Evolutionary conservation across 2,797 vertebrate genomes (phyloP).

Genomic region (Acanthurus tractus): DNA sequence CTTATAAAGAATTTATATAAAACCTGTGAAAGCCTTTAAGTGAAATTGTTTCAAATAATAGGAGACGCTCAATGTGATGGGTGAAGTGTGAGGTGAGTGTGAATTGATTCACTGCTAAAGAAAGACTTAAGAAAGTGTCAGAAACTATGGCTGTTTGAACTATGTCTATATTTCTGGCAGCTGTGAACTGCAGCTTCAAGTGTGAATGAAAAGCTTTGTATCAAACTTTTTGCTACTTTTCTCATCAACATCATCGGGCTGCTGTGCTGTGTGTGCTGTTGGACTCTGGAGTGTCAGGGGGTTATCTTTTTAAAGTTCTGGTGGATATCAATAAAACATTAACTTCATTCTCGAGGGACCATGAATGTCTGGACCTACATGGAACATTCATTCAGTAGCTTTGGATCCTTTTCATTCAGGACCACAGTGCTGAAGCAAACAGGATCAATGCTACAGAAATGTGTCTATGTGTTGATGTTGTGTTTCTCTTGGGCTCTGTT

Average conservation of each 20-base stretch:
- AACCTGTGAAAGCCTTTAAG: constrained; percentile 45
- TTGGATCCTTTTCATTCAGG: no score
- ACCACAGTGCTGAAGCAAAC: no score
- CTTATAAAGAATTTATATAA: constrained; percentile 35
- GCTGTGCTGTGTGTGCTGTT: constrained; percentile 22
- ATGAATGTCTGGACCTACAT: background rate
- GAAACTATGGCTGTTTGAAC: constrained; percentile 59
- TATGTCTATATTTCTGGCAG: constrained; percentile 62
- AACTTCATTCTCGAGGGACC: background rate
- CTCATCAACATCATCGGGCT: constrained; percentile 18
- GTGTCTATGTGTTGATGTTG: constrained; percentile 12
- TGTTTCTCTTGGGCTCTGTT: background rate
- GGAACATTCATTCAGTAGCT: background rate
- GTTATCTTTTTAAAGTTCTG: constrained; percentile 23
- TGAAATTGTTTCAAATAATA: constrained; percentile 40
- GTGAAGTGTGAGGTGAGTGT: constrained; percentile 64
- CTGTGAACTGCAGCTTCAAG: constrained; percentile 52
- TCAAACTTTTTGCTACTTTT: constrained; percentile 39
- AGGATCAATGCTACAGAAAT: no score
- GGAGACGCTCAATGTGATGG: constrained; percentile 55
- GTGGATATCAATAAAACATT: no score
- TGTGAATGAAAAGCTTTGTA: constrained; percentile 59
- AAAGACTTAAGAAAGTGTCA: constrained; percentile 47
- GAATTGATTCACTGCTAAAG: constrained; percentile 48
- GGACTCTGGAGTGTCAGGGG: constrained; percentile 24